Percentiles rank a stretch among this genome's conserved stretches.
Conservation (phyloP, 2,797 vertebrate species). For the Odontamblyopus rebecca region DNA sequence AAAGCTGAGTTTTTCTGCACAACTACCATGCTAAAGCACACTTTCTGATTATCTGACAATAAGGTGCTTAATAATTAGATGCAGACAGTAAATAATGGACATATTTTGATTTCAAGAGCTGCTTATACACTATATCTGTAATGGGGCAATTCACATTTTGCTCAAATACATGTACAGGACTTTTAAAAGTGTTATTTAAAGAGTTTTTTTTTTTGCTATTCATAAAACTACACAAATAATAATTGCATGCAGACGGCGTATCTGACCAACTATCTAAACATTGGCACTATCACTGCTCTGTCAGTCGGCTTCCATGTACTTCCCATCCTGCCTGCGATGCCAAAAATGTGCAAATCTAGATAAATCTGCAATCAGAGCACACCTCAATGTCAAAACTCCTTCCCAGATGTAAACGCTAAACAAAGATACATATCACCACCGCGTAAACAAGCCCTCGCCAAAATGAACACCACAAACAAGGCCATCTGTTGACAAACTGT, state of each 20-base stretch:
- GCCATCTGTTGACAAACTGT: slow-evolving; percentile 51
- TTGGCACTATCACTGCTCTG: background rate
- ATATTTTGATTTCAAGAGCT: too few relatives aligned
- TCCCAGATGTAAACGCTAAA: background rate
- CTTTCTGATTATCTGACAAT: too few relatives aligned
- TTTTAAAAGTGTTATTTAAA: too few relatives aligned
- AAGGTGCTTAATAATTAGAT: too few relatives aligned
- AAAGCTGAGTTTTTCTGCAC: too few relatives aligned
- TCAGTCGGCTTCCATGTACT: background rate
- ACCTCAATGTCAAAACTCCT: slow-evolving; percentile 6
- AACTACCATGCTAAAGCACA: too few relatives aligned
- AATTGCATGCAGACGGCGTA: background rate
- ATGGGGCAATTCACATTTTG: too few relatives aligned
- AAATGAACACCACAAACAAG: slow-evolving; percentile 38
- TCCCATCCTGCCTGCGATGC: background rate
- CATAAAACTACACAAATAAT: background rate
- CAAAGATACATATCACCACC: slow-evolving; percentile 30
- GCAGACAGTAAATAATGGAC: too few relatives aligned
- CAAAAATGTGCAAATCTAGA: background rate
- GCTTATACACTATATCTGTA: too few relatives aligned
- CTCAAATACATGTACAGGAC: too few relatives aligned
- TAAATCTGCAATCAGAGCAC: background rate
- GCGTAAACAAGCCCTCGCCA: slow-evolving; percentile 8
- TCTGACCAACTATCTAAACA: background rate
- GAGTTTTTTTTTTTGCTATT: too few relatives aligned